phyloP scores from a whole-genome alignment of 2,797 vertebrate species.

The Epinephelus awoara region DNA sequence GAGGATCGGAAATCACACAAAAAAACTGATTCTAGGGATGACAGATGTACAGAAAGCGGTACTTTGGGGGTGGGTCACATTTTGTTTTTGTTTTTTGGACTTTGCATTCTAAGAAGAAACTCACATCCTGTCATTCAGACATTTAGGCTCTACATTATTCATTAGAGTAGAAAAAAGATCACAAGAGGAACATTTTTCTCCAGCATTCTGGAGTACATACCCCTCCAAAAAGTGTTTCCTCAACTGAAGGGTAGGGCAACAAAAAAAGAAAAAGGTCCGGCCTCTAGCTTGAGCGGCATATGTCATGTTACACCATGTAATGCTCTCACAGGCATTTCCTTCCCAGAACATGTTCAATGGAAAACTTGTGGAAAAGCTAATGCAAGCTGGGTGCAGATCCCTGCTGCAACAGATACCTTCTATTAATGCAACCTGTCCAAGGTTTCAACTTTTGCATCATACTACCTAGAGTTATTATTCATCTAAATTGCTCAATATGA shows the following conservation, averaged over 20 bases:
- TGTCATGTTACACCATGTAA: neutral
- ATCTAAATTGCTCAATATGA: neutral
- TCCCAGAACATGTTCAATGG: slow-evolving; percentile 9
- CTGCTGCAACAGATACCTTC: neutral
- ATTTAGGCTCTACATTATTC: slow-evolving; percentile 15
- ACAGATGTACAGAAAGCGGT: slow-evolving; percentile 43
- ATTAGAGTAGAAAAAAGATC: neutral
- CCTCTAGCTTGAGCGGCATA: neutral
- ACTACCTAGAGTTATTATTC: slow-evolving; percentile 61
- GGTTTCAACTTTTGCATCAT: slow-evolving; percentile 16
- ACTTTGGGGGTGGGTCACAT: slow-evolving; percentile 56
- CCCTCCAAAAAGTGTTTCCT: neutral
- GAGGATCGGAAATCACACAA: slow-evolving; percentile 35
- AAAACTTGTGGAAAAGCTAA: slow-evolving; percentile 7
- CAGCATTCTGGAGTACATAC: neutral
- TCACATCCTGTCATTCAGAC: slow-evolving; percentile 5
- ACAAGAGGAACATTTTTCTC: neutral
- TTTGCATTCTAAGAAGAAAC: slow-evolving; percentile 9
- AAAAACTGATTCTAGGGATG: slow-evolving; percentile 35
- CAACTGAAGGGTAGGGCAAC: neutral
- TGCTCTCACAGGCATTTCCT: slow-evolving; percentile 14
- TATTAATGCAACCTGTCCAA: neutral
- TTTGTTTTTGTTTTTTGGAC: neutral
- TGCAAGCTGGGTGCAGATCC: slow-evolving; percentile 4
- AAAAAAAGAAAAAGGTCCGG: neutral